A percentile compares a stretch with the other conserved stretches of the same genome.
Conservation (phyloP, 2,888 invertebrate species). For the Octonoba sinensis region DNA sequence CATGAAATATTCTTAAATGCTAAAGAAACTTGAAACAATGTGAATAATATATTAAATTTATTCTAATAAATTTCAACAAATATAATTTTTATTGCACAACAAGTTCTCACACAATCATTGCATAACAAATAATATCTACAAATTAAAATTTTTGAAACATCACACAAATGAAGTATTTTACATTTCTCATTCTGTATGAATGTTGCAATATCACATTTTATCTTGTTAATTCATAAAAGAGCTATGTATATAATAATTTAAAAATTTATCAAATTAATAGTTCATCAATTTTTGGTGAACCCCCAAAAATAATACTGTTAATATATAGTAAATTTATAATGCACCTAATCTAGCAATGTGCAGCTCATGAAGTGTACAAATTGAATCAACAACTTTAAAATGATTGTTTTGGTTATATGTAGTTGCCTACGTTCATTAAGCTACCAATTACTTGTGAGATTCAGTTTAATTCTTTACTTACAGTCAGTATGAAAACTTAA, state of each 20-base stretch:
- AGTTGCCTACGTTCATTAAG: no score
- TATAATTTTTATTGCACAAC: conserved; percentile 43
- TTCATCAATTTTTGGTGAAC: no score
- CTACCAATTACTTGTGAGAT: no score
- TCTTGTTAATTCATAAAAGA: background rate
- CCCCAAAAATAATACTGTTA: no score
- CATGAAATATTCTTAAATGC: no score
- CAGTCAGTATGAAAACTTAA: background rate
- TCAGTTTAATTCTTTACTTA: no score
- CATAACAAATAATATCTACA: conserved; percentile 37
- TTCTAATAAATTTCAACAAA: conserved; percentile 42
- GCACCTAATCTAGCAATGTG: no score
- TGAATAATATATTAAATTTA: conserved; percentile 22
- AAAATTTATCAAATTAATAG: background rate
- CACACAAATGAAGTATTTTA: conserved; percentile 20
- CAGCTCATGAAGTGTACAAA: no score
- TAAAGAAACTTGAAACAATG: background rate
- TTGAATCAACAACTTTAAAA: no score
- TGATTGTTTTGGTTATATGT: no score
- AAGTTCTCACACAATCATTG: conserved; percentile 13
- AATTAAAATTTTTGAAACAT: conserved; percentile 17
- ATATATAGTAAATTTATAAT: no score
- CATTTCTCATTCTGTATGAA: conserved; percentile 23
- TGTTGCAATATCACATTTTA: conserved; percentile 33
- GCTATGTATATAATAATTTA: background rate